Evolutionary conservation across 2,113 vertebrate genomes (phyloP).

Genomic region (Oryctolagus cuniculus): mOryCun1.1 NC_091440.1:10118501-10119000

Average conservation of each 20-base stretch:
- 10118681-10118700: not conserved
- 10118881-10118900: not conserved
- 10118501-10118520: not conserved
- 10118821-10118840: not conserved
- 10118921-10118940: not conserved
- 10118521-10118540: not conserved
- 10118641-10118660: not conserved
- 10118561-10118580: not conserved
- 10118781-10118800: not conserved
- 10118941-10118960: not conserved
- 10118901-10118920: not conserved
- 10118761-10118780: not conserved
- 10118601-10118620: not conserved
- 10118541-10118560: not conserved
- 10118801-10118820: not conserved
- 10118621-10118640: not conserved
- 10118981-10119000: not conserved
- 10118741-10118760: not conserved
- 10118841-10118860: not conserved
- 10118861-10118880: not conserved
- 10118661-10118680: not conserved
- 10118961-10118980: not conserved
- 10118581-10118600: not conserved
- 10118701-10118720: not conserved
- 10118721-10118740: not conserved